These are phyloP conservation scores for Apamea sordens DNA, from an alignment of 2,888 invertebrate genomes.

Conservation along the genomic window DNA sequence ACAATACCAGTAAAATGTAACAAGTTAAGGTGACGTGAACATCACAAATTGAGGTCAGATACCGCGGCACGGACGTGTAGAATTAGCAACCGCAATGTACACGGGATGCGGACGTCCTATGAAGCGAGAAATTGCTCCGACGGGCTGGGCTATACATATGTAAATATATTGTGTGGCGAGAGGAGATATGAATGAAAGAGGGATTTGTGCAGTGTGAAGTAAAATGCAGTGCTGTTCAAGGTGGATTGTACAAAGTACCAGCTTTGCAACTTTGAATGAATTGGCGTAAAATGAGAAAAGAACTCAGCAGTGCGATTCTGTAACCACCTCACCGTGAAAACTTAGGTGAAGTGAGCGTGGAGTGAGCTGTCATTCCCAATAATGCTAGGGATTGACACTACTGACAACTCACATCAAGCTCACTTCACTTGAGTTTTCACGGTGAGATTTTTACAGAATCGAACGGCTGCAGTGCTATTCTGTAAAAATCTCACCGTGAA, in stretches of 20 bases:
- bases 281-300: background rate
- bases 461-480: too few species aligned
- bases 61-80: slow-evolving; percentile 31
- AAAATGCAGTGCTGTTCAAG: slow-evolving; percentile 7
- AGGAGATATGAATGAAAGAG: slow-evolving; percentile 40
- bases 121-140: slow-evolving; percentile 47
- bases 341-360: too few species aligned
- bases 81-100: slow-evolving; percentile 43
- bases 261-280: background rate
- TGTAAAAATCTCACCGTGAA: too few species aligned
- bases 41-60: slow-evolving; percentile 54
- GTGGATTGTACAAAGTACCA: slow-evolving; percentile 1
- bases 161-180: slow-evolving; percentile 32
- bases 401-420: too few species aligned
- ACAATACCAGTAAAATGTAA: background rate
- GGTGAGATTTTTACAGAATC: too few species aligned
- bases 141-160: slow-evolving; percentile 26
- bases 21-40: slow-evolving; percentile 6
- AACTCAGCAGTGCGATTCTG: too few species aligned
- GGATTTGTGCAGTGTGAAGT: slow-evolving; percentile 26
- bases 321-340: too few species aligned
- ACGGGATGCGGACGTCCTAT: slow-evolving; percentile 39
- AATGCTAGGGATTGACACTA: too few species aligned
- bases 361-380: too few species aligned
- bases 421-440: too few species aligned